Base-by-base conservation (phyloP, 2,797 vertebrate genomes). In the Tapera naevia region DNA sequence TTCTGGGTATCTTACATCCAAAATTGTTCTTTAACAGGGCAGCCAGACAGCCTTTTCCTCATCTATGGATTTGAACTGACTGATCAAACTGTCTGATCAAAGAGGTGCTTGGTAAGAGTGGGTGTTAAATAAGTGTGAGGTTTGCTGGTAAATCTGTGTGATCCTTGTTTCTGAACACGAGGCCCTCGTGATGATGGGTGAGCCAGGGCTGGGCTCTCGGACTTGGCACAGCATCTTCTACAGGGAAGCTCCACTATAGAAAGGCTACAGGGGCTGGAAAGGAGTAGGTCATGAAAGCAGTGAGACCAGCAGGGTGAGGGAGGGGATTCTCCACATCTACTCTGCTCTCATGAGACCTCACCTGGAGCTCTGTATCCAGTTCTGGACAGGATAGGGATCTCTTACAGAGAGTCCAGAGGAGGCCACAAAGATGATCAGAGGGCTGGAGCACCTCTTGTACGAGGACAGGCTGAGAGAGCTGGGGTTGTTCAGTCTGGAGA, bases 171-270 rank as follows among this genome's bases (percentile, higher is more conserved):
- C 51, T 16, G 18, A 19, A 50, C 37, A 11, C 2, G 30, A 64
- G 32, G 60, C 10, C 2, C 33, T 69, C 0, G 1, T 33, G 28
- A 58, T 30, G 21, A n/a, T n/a, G n/a, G n/a, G n/a, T n/a, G n/a
- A n/a, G n/a, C 19, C 3, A 21, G 23, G 35, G 32, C 35, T 13
- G 56, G 33, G 23, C 17, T 10, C 35, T 51, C 58, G 51, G 39
- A 5, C 50, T 11, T 17, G 54, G 18, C 45, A 64, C 61, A 43
- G 50, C 45, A 19, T 25, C 25, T 61, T 71, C 32, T 45, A 30
- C 45, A n/a, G 60, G 56, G 67, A 41, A 66, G 30, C 17, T 73
- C 37, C 37, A 19, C 35, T 67, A 2, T 7, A 37, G 32, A 5
- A 23, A 54, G 24, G 41, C 24, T 30, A 5, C 4, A 50, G 11